Base-by-base conservation (phyloP, 2,797 vertebrate species). In the Gadopsis bispinosus region DNA sequence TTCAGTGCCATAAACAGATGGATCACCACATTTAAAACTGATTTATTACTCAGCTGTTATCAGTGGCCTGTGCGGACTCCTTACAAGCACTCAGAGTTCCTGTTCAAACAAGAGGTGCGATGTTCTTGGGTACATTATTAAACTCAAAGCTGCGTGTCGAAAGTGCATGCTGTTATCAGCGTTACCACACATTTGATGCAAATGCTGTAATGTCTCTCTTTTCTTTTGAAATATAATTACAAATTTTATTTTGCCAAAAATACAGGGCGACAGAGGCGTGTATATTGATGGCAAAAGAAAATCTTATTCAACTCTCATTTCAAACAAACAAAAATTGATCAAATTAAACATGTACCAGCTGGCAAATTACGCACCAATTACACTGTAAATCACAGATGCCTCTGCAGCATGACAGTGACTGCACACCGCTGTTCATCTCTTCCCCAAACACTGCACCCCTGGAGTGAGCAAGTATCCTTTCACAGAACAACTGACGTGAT, bases 351-450 rank as follows among this genome's bases (percentile, higher is more conserved):
- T 81, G 76, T 77, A 89, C 63, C 92, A 94, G 91, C 90, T 94
- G 94, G 93, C 84, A 92, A 91, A 94, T 94, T 89, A 93, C 85
- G 87, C 85, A 88, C 80, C 87, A 91, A 92, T 93, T 94, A 93
- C 91, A 89, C 85, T 87, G 87, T 85, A 92, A 92, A 91, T 94
- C 90, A 89, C 87, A 83, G 83, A 87, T 83, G 90, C 87, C 88
- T 90, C 85, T 90, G 84, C 87, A 56, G 84, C 91, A 86, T 92
- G 92, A 92, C 92, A 92, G 91, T 92, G 88, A 92, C 86, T 87
- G 89, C 90, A 82, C 88, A 73, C 70, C 29, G 43, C 84, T 83
- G 83, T 77, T 91, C 84, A 84, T 88, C 65, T 85, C 81, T 77
- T 82, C 67, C 69, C 81, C 75, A 75, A 63, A 86, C 79, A 66